phyloP scores from a whole-genome alignment of 2,113 vertebrate genomes.

The Thamnophis sirtalis region DNA sequence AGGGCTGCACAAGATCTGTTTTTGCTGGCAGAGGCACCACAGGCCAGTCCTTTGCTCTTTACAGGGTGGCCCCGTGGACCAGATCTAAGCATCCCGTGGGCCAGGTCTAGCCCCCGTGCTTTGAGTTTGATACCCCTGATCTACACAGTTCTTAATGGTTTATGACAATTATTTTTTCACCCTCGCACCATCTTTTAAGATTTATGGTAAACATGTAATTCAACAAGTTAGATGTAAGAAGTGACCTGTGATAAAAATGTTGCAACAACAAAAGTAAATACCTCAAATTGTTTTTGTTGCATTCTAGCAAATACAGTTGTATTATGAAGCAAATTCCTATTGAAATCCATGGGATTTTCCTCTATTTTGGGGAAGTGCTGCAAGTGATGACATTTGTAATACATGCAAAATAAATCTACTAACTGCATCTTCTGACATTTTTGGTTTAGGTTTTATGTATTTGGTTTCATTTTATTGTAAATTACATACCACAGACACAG shows the following conservation, averaged over 20 bases:
- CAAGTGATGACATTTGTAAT: not conserved
- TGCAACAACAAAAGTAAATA: not conserved
- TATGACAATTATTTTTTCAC: not conserved
- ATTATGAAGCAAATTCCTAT: not conserved
- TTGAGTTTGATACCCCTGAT: no score
- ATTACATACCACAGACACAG: not conserved
- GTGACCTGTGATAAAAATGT: not conserved
- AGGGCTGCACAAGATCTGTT: no score
- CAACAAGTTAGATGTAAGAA: not conserved
- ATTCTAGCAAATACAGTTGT: not conserved
- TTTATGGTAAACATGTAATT: not conserved
- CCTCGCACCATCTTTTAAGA: not conserved
- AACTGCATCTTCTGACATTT: not conserved
- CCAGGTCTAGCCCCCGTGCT: no score
- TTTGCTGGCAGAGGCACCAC: no score
- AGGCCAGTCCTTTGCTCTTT: no score
- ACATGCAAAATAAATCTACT: not conserved
- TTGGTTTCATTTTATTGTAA: not conserved
- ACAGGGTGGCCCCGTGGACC: no score
- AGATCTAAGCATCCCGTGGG: no score
- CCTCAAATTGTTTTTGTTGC: not conserved
- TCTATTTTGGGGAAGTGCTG: not conserved
- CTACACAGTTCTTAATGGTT: not conserved
- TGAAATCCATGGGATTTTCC: not conserved
- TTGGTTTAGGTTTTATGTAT: not conserved